Base-by-base conservation (phyloP, 2,888 invertebrate species). In the Chrysotoxum bicinctum region DNA sequence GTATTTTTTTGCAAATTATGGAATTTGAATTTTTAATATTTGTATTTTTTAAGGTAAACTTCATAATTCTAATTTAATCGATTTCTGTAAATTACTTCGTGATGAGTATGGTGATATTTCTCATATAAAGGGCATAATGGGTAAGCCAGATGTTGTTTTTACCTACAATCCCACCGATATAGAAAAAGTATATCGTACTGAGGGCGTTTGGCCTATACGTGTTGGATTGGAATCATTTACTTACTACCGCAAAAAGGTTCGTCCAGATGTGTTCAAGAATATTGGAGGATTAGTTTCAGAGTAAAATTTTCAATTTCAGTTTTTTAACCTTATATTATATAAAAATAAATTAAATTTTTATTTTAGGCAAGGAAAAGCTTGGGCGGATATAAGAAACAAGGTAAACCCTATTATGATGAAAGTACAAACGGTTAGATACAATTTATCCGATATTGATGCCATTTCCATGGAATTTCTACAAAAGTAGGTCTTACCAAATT, bases 351-450 rank as follows among this genome's bases (percentile, higher is more conserved):
- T 32, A 7, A 16, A 2, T 35, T 14, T 54, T 1, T n/a, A 19
- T 89, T 90, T 54, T 88, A 94, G 94, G 23, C 94, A 95, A 91
- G 95, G 95, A 0, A 92, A 93, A 32, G 92, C 94, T 87, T 96
- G 96, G 96, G 93, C 94, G 30, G 93, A 94, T 54, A 93, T 95
- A 76, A 92, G 95, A n/a, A 93, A 93, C 6, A 94, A 94, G 88
- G 91, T 91, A 0, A 91, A 91, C 87, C 91, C 91, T 0, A 88
- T 91, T 35, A 72, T 91, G 45, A 89, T 91, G 90, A 90, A 90
- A 64, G 87, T 89, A 3, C 90, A 90, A 68, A 91, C 88, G 56
- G 89, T 90, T 2, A 84, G 90, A 3, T 89, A 89, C 45, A 89
- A 88, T 75, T 70, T 90, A 30, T 87, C 89, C 0, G 88, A 88